Percentiles rank a stretch among this genome's conserved stretches.
These are phyloP conservation scores for Anoura caudifer DNA, from an alignment of 2,113 vertebrate species.

Conservation along the genomic window DNA sequence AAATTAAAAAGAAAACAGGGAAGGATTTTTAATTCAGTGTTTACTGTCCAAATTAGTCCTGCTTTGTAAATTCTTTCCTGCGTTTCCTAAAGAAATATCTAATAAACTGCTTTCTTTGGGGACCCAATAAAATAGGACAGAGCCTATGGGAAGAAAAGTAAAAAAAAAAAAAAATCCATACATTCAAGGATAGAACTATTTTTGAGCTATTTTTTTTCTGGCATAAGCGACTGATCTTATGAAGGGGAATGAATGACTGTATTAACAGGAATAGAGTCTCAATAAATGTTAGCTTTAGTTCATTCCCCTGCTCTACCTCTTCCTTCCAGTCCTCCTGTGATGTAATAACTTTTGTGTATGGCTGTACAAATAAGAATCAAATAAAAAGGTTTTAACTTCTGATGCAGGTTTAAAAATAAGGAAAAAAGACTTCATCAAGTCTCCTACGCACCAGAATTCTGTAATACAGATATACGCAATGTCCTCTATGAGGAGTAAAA, in stretches of 20 bases:
- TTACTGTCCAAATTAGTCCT: constrained; percentile 10
- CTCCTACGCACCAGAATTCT: neutral
- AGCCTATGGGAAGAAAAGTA: neutral
- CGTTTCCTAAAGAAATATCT: constrained; percentile 27
- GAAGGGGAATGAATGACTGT: neutral
- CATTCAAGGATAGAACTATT: constrained; percentile 13
- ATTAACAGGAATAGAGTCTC: neutral
- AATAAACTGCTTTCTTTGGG: constrained; percentile 26
- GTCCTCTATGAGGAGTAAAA: neutral
- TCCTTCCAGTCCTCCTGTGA: neutral
- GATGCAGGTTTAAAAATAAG: neutral
- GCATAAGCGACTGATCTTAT: constrained; percentile 6
- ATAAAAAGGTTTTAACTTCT: constrained; percentile 37
- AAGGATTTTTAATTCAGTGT: constrained; percentile 28
- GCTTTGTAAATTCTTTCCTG: constrained; percentile 1
- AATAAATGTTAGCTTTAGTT: constrained; percentile 21
- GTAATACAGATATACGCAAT: neutral
- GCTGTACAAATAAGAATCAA: neutral
- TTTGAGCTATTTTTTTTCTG: constrained; percentile 31
- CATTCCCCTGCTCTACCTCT: neutral
- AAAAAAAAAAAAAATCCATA: constrained; percentile 14
- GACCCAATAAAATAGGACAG: neutral
- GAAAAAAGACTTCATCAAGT: neutral
- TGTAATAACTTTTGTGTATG: constrained; percentile 9
- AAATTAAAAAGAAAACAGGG: neutral